phyloP scores from a whole-genome alignment of 2,797 vertebrate species.

The Macrochelys suwanniensis region DNA sequence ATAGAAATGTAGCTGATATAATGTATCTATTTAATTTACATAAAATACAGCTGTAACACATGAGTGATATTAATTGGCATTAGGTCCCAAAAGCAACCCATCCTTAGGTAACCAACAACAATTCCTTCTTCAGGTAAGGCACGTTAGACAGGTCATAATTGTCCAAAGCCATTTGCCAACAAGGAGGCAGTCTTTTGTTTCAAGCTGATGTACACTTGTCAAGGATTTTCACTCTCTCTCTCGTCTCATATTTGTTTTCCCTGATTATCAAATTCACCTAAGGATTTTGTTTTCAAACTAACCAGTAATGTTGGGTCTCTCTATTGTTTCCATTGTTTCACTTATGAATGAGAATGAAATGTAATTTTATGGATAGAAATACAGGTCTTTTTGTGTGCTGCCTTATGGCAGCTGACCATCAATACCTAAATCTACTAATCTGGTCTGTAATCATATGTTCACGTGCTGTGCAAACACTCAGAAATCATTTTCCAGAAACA shows the following conservation, averaged over 20 bases:
- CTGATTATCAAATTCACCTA: slow-evolving; percentile 1
- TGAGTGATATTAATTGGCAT: slow-evolving; percentile 40
- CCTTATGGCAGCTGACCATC: slow-evolving; percentile 58
- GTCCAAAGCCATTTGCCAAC: slow-evolving; percentile 55
- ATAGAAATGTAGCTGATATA: slow-evolving; percentile 71
- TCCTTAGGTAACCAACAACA: neutral
- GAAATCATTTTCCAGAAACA: slow-evolving; percentile 70
- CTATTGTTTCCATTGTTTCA: slow-evolving; percentile 28
- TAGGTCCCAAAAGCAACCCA: slow-evolving; percentile 8
- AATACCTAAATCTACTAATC: slow-evolving; percentile 73
- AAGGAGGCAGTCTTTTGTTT: slow-evolving; percentile 57
- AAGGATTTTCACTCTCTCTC: neutral
- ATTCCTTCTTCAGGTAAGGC: slow-evolving; percentile 51
- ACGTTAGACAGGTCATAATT: slow-evolving; percentile 21
- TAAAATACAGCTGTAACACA: slow-evolving; percentile 70
- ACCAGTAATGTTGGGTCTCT: neutral
- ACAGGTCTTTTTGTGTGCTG: slow-evolving; percentile 41
- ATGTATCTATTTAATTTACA: slow-evolving; percentile 76
- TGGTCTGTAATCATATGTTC: slow-evolving; percentile 52
- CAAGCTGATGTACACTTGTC: slow-evolving; percentile 62
- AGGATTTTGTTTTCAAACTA: slow-evolving; percentile 41
- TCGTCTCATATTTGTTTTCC: slow-evolving; percentile 34
- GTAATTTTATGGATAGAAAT: slow-evolving; percentile 58
- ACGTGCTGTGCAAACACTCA: slow-evolving; percentile 57
- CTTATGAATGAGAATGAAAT: slow-evolving; percentile 47